phyloP scores from a whole-genome alignment of 92 coral and sea anemone genomes.

The Paragorgia papillata region DNA sequence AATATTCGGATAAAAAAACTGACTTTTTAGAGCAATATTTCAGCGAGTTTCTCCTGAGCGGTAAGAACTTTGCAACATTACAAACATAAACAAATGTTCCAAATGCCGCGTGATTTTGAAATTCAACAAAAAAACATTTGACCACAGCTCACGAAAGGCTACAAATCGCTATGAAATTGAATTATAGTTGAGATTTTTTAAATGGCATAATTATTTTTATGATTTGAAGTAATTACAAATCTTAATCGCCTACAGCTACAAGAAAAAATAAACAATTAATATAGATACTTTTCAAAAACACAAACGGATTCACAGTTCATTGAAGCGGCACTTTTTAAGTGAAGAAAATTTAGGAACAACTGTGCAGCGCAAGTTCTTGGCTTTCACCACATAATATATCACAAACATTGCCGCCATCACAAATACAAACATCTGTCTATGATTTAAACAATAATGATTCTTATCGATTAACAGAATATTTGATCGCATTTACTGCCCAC shows the following conservation, averaged over 20 bases:
- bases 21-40: too few relatives aligned
- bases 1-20: too few relatives aligned
- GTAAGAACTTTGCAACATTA: constrained; percentile 3
- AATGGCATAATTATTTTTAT: too few relatives aligned
- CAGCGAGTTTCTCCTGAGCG: too few relatives aligned
- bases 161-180: not conserved
- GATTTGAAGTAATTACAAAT: too few relatives aligned
- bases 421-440: not conserved
- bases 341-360: not conserved
- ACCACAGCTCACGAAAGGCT: constrained; percentile 11
- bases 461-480: too few relatives aligned
- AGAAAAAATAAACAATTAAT: not conserved
- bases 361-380: not conserved
- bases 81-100: constrained; percentile 18
- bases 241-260: too few relatives aligned
- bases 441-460: not conserved
- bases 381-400: not conserved
- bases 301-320: not conserved
- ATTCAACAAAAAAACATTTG: not conserved
- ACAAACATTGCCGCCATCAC: not conserved
- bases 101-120: not conserved
- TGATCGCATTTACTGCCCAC: too few relatives aligned
- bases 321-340: constrained; percentile 16
- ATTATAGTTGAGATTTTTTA: too few relatives aligned
- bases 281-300: not conserved